Evolutionary conservation across 1,140 invertebrate genomes (phyloP).

Genomic region (Heliconius congener): DNA sequence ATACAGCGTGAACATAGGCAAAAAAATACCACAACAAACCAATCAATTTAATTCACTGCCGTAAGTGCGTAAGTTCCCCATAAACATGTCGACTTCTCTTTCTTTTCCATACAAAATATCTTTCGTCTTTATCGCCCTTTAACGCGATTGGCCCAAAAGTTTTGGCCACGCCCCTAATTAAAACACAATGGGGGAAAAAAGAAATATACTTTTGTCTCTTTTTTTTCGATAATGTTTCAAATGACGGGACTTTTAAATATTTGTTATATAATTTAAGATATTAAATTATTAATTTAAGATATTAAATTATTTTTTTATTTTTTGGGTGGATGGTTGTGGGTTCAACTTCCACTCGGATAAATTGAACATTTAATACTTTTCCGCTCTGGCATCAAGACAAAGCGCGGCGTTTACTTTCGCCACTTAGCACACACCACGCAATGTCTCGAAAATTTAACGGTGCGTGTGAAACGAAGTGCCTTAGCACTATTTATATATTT

Average conservation of each 20-base stretch:
- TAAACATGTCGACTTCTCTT: conserved; percentile 52
- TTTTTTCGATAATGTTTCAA: background rate
- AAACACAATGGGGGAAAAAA: conserved; percentile 61
- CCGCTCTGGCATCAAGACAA: too few relatives aligned
- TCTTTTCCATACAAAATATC: conserved; percentile 18
- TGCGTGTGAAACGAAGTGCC: too few relatives aligned
- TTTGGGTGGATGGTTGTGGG: too few relatives aligned
- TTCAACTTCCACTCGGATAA: too few relatives aligned
- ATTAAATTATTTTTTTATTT: background rate
- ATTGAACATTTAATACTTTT: too few relatives aligned
- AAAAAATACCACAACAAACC: conserved; percentile 17
- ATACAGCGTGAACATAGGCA: background rate
- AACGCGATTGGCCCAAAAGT: conserved; percentile 58
- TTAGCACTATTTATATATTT: too few relatives aligned
- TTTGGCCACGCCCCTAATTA: conserved; percentile 55
- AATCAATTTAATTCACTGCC: conserved; percentile 52
- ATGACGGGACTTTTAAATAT: background rate
- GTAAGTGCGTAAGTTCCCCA: conserved; percentile 46
- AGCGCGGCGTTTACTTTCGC: too few relatives aligned
- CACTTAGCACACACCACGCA: too few relatives aligned
- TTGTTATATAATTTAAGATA: background rate
- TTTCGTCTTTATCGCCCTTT: conserved; percentile 44
- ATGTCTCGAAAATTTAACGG: too few relatives aligned
- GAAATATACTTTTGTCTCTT: conserved; percentile 44
- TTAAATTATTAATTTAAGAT: background rate